phyloP scores from a whole-genome alignment of 2,113 vertebrate genomes.

The Oreochromis aureus region DNA sequence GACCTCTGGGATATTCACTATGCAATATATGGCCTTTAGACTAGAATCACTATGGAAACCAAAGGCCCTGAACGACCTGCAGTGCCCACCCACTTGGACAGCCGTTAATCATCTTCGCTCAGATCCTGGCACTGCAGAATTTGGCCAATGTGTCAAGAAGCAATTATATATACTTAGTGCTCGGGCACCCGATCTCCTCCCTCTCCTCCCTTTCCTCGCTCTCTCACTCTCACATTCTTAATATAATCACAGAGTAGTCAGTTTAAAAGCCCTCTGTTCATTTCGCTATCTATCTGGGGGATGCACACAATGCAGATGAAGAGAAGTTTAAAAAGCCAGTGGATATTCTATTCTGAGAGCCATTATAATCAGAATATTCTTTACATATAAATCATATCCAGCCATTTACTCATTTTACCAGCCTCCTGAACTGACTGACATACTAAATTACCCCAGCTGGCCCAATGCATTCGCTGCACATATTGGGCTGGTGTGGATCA shows the following conservation, averaged over 20 bases:
- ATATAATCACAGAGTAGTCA: constrained; percentile 73
- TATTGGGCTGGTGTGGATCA: constrained; percentile 67
- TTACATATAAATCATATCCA: constrained; percentile 69
- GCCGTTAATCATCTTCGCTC: constrained; percentile 80
- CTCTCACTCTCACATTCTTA: constrained; percentile 59
- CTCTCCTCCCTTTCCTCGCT: constrained; percentile 33
- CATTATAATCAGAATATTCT: constrained; percentile 67
- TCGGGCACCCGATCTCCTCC: constrained; percentile 54
- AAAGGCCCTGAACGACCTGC: constrained; percentile 67
- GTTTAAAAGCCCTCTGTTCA: constrained; percentile 73
- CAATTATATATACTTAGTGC: constrained; percentile 81
- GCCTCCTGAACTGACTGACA: constrained; percentile 65
- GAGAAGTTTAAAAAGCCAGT: constrained; percentile 52
- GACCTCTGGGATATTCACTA: constrained; percentile 63
- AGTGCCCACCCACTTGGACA: constrained; percentile 73
- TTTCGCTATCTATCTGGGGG: constrained; percentile 64
- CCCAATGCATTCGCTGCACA: constrained; percentile 64
- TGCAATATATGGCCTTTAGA: constrained; percentile 73
- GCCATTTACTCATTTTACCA: constrained; percentile 68
- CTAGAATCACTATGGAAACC: constrained; percentile 75
- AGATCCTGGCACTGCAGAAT: constrained; percentile 83
- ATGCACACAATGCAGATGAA: constrained; percentile 67
- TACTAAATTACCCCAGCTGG: constrained; percentile 66
- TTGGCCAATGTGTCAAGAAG: constrained; percentile 79
- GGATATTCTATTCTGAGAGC: constrained; percentile 59